These are phyloP conservation scores for Catagonus wagneri DNA, from an alignment of 2,113 vertebrate species.

Conservation along the genomic window DNA sequence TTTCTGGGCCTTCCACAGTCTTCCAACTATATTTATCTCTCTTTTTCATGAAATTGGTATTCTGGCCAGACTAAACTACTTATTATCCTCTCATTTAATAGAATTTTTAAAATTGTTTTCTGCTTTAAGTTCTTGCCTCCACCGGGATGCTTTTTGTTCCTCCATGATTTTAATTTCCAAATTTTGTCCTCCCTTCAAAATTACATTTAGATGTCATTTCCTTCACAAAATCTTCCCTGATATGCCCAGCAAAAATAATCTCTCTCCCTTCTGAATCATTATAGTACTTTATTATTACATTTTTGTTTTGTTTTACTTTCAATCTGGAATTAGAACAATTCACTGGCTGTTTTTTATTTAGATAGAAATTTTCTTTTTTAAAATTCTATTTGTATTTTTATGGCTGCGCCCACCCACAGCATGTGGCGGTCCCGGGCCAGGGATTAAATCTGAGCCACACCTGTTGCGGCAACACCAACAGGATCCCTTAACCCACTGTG, in stretches of 20 bases:
- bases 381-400: no score
- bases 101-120: not conserved
- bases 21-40: not conserved
- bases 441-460: no score
- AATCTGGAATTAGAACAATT: constrained; percentile 17
- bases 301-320: constrained; percentile 53
- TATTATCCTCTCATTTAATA: not conserved
- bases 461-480: no score
- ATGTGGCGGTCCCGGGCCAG: no score
- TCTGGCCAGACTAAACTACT: not conserved
- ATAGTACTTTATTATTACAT: not conserved
- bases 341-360: not conserved
- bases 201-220: not conserved
- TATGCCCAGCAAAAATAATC: constrained; percentile 2
- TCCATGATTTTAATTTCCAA: not conserved
- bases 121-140: not conserved
- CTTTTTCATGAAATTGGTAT: not conserved
- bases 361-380: not conserved
- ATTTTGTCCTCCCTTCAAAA: constrained; percentile 8
- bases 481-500: no score
- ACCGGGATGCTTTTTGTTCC: not conserved
- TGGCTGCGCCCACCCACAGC: no score
- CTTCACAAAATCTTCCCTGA: not conserved
- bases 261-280: not conserved
- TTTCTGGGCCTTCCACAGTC: not conserved